Evolutionary conservation across 30 jellyfish, hydroid and myxozoan species (phyloP), one percentile per base, ranked within the genome.

Genomic region (Turritopsis rubra): DNA sequence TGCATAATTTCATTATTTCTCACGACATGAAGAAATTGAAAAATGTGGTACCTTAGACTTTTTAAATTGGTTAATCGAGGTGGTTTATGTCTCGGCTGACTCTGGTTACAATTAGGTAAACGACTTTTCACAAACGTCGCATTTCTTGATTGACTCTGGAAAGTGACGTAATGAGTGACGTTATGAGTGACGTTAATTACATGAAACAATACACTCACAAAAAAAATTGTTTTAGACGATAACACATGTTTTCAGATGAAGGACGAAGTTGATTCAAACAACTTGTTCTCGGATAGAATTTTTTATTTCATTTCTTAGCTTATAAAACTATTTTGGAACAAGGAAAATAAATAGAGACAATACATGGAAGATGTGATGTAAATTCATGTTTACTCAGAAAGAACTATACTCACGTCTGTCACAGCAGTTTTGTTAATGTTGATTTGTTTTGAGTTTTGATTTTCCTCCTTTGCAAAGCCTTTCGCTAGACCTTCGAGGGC

Each of bases 401-500:
- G 60, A 41, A 41, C 5, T 13, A 5, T 3, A 41, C 60, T 41
- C 13, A 41, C 60, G 60, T 41, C 60, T 41, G 60, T 41, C 60
- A 41, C 60, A 41, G 60, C 60, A 41, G 60, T 41, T 41, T 13
- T 41, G 60, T 41, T 41, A 3, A 13, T 41, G 60, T 3, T 41
- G 60, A 3, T 3, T 71, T 54, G 70, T 3, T 31, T 74, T 54
- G 72, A 75, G 65, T 22, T 17, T 18, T 73, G 66, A 16, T 60
- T 84, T 25, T 65, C 75, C 9, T 66, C 79, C 78, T 77, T 77
- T 53, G 78, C 79, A 75, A 29, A 85, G 16, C 78, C 77, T 71
- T 85, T 79, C 0, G 80, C 93, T 0, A 85, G 85, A 1, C 81
- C 73, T 23, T 79, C 93, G 22, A 85, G 83, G 29, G 93, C 93